A percentile compares a stretch with the other conserved stretches of the same genome.
Conservation (phyloP, 2,888 invertebrate genomes). For the Diaprepes abbreviatus region DNA sequence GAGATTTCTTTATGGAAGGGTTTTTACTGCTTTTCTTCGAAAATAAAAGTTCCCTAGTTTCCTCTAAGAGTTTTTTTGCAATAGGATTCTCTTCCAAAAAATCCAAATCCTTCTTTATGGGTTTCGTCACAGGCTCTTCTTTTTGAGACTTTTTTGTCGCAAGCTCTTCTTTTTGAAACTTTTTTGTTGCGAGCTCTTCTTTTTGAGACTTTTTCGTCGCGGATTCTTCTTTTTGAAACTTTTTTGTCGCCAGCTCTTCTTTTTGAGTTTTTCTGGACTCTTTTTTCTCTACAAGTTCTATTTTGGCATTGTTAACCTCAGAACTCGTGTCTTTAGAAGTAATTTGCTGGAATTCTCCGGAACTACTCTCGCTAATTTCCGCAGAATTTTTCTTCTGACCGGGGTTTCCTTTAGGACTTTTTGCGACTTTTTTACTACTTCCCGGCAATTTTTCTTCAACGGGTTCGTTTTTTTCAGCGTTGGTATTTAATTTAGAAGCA, state of each 20-base stretch:
- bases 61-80: not conserved
- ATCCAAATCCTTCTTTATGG: not conserved
- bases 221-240: not conserved
- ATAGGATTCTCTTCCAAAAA: not conserved
- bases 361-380: not conserved
- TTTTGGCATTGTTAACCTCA: not conserved
- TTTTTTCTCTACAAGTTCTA: not conserved
- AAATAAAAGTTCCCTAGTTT: no score
- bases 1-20: no score
- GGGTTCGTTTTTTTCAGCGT: conserved; percentile 1
- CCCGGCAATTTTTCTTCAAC: not conserved
- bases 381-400: not conserved
- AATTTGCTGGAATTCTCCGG: no score
- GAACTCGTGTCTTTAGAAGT: no score
- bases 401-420: not conserved
- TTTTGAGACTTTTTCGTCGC: not conserved
- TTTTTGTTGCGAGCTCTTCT: not conserved
- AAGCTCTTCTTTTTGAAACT: not conserved
- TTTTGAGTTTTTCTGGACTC: conserved; percentile 2
- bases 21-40: no score
- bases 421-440: not conserved
- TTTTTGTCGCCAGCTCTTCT: conserved; percentile 11
- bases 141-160: not conserved
- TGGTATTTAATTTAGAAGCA: conserved; percentile 15
- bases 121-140: not conserved